Percentiles rank a stretch among this genome's conserved stretches.
These are phyloP conservation scores for Salpingus planirostris DNA, from an alignment of 2,888 invertebrate genomes.

Conservation along the genomic window DNA sequence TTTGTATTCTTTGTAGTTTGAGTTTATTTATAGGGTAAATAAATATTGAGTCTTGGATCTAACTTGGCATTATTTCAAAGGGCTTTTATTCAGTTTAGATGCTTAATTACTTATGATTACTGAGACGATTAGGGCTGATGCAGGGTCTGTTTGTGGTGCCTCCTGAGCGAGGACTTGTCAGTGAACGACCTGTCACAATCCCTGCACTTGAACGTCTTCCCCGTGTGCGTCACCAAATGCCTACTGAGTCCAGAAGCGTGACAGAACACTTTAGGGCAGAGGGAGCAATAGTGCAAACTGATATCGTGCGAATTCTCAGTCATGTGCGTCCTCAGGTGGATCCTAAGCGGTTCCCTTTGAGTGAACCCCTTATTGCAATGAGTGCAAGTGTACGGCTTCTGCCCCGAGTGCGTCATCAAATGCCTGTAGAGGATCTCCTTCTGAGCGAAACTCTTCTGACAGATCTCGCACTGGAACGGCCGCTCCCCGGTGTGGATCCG, in stretches of 20 bases:
- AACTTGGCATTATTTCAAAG: background rate
- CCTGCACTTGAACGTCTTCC: slow-evolving; percentile 54
- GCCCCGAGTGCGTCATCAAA: slow-evolving; percentile 49
- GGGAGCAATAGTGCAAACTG: slow-evolving; percentile 55
- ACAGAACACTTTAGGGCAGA: slow-evolving; percentile 55
- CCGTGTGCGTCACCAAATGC: slow-evolving; percentile 56
- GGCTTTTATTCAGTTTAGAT: too few relatives aligned
- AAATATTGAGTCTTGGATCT: slow-evolving; percentile 9
- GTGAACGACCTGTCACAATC: slow-evolving; percentile 59
- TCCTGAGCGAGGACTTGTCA: slow-evolving; percentile 61
- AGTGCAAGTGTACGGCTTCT: slow-evolving; percentile 58
- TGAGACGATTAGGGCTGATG: slow-evolving; percentile 27
- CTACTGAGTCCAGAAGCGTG: slow-evolving; percentile 59
- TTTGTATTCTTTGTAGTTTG: slow-evolving; percentile 22
- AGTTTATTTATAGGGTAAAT: slow-evolving; percentile 24
- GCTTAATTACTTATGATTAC: too few relatives aligned
- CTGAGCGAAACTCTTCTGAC: slow-evolving; percentile 61
- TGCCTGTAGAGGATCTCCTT: slow-evolving; percentile 60
- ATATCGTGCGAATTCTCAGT: slow-evolving; percentile 48
- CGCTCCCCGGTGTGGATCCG: slow-evolving; percentile 57
- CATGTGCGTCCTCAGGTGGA: slow-evolving; percentile 54
- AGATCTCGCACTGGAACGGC: slow-evolving; percentile 48
- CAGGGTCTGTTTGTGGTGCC: slow-evolving; percentile 47
- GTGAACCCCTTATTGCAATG: slow-evolving; percentile 62
- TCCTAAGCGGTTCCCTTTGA: slow-evolving; percentile 57